Percentiles rank a stretch among this genome's conserved stretches.
Evolutionary conservation across 2,888 invertebrate genomes (phyloP).

Genomic region (Marronus borbonicus): DNA sequence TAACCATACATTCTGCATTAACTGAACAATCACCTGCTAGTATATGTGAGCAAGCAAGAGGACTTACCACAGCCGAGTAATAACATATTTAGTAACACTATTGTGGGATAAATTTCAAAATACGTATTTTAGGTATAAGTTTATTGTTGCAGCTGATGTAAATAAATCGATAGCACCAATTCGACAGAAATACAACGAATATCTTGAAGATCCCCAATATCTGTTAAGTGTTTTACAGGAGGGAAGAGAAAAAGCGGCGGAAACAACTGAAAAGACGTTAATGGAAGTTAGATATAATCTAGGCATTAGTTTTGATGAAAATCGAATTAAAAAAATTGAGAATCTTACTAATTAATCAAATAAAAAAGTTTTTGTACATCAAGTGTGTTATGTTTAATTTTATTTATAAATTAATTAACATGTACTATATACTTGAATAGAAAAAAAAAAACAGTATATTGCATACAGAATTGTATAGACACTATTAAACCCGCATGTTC

Average conservation of each 20-base stretch:
- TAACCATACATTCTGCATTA: conserved; percentile 86
- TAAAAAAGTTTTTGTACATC: conserved; percentile 5
- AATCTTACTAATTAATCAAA: conserved; percentile 10
- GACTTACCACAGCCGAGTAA: conserved; percentile 42
- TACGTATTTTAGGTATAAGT: conserved; percentile 77
- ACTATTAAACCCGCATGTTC: too few relatives aligned
- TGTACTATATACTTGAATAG: too few relatives aligned
- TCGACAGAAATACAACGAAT: conserved; percentile 73
- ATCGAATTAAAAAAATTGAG: background rate
- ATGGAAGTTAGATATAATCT: conserved; percentile 74
- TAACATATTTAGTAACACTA: background rate
- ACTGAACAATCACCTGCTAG: conserved; percentile 78
- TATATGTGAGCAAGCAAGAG: conserved; percentile 76
- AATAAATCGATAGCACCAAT: conserved; percentile 82
- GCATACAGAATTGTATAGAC: too few relatives aligned
- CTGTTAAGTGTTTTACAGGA: conserved; percentile 76
- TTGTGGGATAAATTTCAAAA: background rate
- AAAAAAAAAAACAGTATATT: too few relatives aligned
- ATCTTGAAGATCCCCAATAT: conserved; percentile 76
- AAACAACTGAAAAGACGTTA: conserved; percentile 74
- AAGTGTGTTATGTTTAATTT: background rate
- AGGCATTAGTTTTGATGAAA: conserved; percentile 65
- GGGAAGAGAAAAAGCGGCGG: conserved; percentile 74
- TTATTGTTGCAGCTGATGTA: conserved; percentile 81
- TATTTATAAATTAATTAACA: background rate